A percentile compares a stretch with the other conserved stretches of the same genome.
phyloP scores from a whole-genome alignment of 1,140 invertebrate species.

The Cydia amplana region DNA sequence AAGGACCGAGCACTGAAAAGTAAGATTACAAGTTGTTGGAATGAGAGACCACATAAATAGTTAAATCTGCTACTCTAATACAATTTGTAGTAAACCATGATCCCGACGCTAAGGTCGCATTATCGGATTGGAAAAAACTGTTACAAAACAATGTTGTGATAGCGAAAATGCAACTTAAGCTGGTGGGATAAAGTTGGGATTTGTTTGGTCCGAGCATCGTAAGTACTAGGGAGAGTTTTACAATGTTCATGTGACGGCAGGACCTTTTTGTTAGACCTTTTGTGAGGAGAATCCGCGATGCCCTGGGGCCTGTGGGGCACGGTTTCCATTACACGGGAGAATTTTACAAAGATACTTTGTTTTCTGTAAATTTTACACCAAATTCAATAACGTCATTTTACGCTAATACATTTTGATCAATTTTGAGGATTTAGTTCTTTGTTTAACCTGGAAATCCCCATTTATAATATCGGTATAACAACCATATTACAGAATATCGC shows the following conservation, averaged over 20 bases:
- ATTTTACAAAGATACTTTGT: constrained; percentile 62
- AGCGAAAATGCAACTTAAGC: constrained; percentile 55
- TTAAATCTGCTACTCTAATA: constrained; percentile 77
- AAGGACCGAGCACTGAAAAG: constrained; percentile 10
- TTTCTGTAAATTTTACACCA: constrained; percentile 57
- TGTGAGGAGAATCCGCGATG: constrained; percentile 72
- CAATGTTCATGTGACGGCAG: constrained; percentile 76
- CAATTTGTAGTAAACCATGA: constrained; percentile 79
- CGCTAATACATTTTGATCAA: neutral
- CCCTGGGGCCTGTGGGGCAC: constrained; percentile 65
- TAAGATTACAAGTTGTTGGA: constrained; percentile 27
- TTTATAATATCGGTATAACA: too few species aligned
- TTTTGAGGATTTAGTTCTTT: too few species aligned
- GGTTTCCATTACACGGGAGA: constrained; percentile 76
- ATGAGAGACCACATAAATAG: constrained; percentile 63
- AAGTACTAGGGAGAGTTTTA: constrained; percentile 69
- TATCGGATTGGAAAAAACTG: constrained; percentile 77
- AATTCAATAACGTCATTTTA: constrained; percentile 42
- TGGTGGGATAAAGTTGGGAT: constrained; percentile 53
- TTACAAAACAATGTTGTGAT: constrained; percentile 54
- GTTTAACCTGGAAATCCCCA: too few species aligned
- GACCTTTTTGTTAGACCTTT: constrained; percentile 77
- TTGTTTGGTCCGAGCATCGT: constrained; percentile 53
- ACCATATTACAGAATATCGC: too few species aligned
- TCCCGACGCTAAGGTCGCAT: constrained; percentile 75